Percentiles rank a stretch among this genome's conserved stretches.
phyloP scores from a whole-genome alignment of 1,140 invertebrate genomes.

The Drosophila ananassae region DNA sequence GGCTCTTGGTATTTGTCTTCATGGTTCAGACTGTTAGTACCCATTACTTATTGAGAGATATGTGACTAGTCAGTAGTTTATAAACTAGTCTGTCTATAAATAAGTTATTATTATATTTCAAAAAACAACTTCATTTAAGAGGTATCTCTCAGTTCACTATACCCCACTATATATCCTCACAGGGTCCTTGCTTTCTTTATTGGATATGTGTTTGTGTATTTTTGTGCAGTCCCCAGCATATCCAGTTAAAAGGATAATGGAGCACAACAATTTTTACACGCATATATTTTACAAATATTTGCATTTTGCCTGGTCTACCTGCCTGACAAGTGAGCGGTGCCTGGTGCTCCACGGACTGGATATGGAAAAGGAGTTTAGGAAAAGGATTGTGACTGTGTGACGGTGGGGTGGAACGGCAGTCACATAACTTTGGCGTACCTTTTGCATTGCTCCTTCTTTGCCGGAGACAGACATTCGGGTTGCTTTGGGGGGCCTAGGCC shows the following conservation, averaged over 20 bases:
- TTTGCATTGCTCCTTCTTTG: conserved; percentile 63
- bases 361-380: not conserved
- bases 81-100: no score
- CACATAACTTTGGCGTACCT: conserved; percentile 79
- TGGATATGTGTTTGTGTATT: conserved; percentile 39
- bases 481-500: conserved; percentile 49
- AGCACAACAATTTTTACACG: conserved; percentile 82
- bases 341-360: not conserved
- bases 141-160: not conserved
- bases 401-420: conserved; percentile 12
- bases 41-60: not conserved
- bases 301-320: conserved; percentile 68
- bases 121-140: not conserved
- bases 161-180: not conserved
- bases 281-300: conserved; percentile 83
- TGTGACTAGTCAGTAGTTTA: not conserved
- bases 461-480: conserved; percentile 52
- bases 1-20: conserved; percentile 67
- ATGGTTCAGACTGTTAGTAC: conserved; percentile 14
- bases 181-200: conserved; percentile 10
- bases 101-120: no score
- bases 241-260: conserved; percentile 82
- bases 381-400: not conserved
- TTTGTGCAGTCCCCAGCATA: conserved; percentile 60
- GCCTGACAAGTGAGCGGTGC: conserved; percentile 61